phyloP scores from a whole-genome alignment of 2,888 invertebrate genomes.

The Parapristionchus giblindavisi region DNA sequence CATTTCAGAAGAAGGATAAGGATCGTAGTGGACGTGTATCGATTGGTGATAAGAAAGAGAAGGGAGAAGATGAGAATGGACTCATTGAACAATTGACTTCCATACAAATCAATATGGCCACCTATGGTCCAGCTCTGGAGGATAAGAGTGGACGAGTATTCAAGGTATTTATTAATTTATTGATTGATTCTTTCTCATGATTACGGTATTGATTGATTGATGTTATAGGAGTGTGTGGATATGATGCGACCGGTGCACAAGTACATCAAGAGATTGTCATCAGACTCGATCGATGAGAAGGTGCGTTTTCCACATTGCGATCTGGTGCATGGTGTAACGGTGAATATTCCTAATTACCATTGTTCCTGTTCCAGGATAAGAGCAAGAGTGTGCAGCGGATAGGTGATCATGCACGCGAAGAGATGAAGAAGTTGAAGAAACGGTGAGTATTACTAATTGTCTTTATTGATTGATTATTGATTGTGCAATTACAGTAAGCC shows the following conservation, averaged over 20 bases:
- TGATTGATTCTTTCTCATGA: background rate
- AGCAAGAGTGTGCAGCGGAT: slow-evolving; percentile 56
- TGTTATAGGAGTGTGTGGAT: slow-evolving; percentile 58
- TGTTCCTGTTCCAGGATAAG: slow-evolving; percentile 33
- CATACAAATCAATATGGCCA: slow-evolving; percentile 49
- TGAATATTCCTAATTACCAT: background rate
- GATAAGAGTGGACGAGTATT: slow-evolving; percentile 49
- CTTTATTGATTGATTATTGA: background rate
- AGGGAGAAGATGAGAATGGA: slow-evolving; percentile 15
- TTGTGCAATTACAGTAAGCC: slow-evolving; percentile 44
- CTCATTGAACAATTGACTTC: slow-evolving; percentile 44
- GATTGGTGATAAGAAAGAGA: slow-evolving; percentile 30
- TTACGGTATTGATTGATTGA: background rate
- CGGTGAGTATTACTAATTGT: too few species aligned
- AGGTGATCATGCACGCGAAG: slow-evolving; percentile 59
- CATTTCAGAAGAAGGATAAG: too few species aligned
- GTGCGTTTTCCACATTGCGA: background rate
- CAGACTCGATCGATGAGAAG: slow-evolving; percentile 44
- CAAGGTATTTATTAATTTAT: slow-evolving; percentile 30
- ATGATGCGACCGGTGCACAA: slow-evolving; percentile 62
- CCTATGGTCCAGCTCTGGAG: slow-evolving; percentile 50
- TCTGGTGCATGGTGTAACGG: background rate
- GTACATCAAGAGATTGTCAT: slow-evolving; percentile 57
- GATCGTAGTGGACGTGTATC: too few species aligned
- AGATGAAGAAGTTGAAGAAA: slow-evolving; percentile 44